These are phyloP conservation scores for Paracanthobrama guichenoti DNA, from an alignment of 2,113 vertebrate species.

Conservation along the genomic window DNA sequence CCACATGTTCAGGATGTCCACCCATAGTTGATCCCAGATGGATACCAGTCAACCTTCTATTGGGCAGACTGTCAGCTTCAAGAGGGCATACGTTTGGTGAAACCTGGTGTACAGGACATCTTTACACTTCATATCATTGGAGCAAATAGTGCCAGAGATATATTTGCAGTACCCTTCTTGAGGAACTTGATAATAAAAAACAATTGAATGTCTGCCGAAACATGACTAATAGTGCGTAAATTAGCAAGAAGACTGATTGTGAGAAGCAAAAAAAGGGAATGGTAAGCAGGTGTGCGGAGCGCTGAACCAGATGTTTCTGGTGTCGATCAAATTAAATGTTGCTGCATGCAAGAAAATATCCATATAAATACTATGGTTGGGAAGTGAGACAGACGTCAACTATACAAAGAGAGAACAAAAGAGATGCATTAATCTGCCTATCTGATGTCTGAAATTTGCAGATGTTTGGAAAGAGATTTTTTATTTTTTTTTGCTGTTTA, in stretches of 20 bases:
- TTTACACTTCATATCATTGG: background rate
- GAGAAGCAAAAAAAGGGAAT: slow-evolving; percentile 71
- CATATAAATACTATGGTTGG: background rate
- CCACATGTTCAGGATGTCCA: background rate
- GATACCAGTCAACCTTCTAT: background rate
- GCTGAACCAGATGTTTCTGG: slow-evolving; percentile 70
- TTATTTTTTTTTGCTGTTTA: background rate
- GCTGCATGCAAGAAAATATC: background rate
- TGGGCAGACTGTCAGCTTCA: background rate
- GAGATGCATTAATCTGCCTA: no score
- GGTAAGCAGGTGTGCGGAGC: slow-evolving; percentile 77
- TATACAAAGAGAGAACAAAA: background rate
- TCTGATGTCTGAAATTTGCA: background rate
- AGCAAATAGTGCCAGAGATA: background rate
- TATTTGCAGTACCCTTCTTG: background rate
- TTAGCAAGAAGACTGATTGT: slow-evolving; percentile 59
- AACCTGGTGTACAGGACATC: background rate
- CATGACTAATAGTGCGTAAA: slow-evolving; percentile 66
- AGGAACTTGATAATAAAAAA: slow-evolving; percentile 16
- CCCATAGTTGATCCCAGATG: background rate
- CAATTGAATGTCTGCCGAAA: slow-evolving; percentile 52
- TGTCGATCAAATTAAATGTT: slow-evolving; percentile 65
- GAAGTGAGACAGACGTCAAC: background rate
- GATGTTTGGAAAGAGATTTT: background rate
- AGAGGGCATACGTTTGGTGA: slow-evolving; percentile 2